Evolutionary conservation across 2,888 invertebrate species (phyloP).

Genomic region (Xiphydria camelus): DNA sequence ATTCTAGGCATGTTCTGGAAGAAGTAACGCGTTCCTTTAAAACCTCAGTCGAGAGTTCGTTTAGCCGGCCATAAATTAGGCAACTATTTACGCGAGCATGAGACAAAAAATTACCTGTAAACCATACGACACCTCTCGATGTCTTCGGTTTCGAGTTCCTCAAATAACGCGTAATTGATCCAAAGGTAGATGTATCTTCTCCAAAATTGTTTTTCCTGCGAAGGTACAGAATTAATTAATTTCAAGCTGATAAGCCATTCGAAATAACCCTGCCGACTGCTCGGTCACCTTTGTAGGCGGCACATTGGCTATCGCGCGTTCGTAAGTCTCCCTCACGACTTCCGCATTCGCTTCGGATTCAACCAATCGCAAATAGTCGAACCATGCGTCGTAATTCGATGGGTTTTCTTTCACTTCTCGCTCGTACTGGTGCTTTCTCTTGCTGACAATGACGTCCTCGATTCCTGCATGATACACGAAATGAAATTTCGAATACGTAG

Average conservation of each 20-base stretch:
- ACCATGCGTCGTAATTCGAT: constrained; percentile 99
- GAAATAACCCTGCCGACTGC: too few species aligned
- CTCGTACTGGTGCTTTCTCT: constrained; percentile 96
- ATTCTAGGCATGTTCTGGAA: constrained; percentile 88
- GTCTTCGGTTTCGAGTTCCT: constrained; percentile 92
- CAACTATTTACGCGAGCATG: too few species aligned
- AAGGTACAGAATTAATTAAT: constrained; percentile 10
- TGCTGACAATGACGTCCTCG: constrained; percentile 98
- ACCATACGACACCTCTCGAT: constrained; percentile 86
- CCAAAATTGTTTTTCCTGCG: constrained; percentile 97
- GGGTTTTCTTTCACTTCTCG: constrained; percentile 93
- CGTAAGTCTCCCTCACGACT: constrained; percentile 91
- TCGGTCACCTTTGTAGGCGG: constrained; percentile 89
- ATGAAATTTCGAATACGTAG: too few species aligned
- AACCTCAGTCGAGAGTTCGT: too few species aligned
- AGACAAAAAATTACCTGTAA: too few species aligned
- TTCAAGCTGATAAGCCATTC: too few species aligned
- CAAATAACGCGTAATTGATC: constrained; percentile 98
- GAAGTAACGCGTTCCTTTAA: too few species aligned
- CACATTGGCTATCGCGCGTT: constrained; percentile 96
- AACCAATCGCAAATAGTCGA: constrained; percentile 93
- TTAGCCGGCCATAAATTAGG: too few species aligned
- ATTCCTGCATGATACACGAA: too few species aligned
- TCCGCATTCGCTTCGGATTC: constrained; percentile 86
- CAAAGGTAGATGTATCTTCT: constrained; percentile 96